A percentile compares a stretch with the other conserved stretches of the same genome.
These are phyloP conservation scores for Camelus dromedarius DNA, from an alignment of 2,113 vertebrate genomes.

Conservation along the genomic window DNA sequence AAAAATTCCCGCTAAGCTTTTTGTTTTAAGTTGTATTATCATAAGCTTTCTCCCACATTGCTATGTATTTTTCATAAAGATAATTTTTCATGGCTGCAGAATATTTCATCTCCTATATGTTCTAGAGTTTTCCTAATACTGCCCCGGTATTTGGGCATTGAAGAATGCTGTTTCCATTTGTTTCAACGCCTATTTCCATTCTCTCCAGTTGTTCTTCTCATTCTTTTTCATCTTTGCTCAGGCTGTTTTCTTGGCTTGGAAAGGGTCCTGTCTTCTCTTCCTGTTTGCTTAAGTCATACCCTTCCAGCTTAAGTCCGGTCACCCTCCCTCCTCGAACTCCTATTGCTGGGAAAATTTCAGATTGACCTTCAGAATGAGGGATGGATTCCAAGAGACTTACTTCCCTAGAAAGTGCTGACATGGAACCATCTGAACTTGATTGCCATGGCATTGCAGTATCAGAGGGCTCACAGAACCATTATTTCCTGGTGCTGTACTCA, in stretches of 20 bases:
- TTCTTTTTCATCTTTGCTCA: background rate
- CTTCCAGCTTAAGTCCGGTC: background rate
- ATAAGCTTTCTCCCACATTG: background rate
- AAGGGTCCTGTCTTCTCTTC: background rate
- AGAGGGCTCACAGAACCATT: background rate
- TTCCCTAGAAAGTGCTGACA: background rate
- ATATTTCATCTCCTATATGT: background rate
- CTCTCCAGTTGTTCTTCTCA: background rate
- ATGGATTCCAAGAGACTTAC: slow-evolving; percentile 28
- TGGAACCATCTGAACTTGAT: background rate
- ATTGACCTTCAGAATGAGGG: slow-evolving; percentile 1
- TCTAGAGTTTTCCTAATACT: background rate
- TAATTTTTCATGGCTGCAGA: background rate
- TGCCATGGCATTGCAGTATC: background rate
- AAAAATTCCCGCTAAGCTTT: background rate
- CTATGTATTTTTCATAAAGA: slow-evolving; percentile 42
- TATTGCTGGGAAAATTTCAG: background rate
- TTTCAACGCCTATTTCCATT: background rate
- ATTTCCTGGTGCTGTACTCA: background rate
- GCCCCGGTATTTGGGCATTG: background rate
- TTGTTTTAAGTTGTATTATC: background rate
- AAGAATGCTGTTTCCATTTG: background rate
- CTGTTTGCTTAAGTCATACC: background rate
- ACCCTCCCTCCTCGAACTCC: background rate
- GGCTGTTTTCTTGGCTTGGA: background rate